phyloP scores from a whole-genome alignment of 92 coral and sea anemone genomes.

The Parazoanthus swiftii region DNA sequence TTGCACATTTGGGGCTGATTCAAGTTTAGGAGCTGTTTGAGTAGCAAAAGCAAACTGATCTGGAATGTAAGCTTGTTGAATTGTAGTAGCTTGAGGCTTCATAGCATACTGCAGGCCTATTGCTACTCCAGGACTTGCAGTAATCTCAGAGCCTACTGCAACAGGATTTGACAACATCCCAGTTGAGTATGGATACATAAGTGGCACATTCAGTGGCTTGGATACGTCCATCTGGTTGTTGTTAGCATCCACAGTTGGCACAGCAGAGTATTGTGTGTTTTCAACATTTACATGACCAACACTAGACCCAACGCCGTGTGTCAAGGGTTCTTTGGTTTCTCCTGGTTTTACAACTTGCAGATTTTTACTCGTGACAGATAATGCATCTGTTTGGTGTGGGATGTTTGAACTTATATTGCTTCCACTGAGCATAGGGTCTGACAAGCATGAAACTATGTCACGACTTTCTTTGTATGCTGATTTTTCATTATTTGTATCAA shows the following conservation, averaged over 20 bases:
- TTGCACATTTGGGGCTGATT: neutral
- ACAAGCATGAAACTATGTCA: neutral
- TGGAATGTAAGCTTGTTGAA: neutral
- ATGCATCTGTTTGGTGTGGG: neutral
- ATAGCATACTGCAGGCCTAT: neutral
- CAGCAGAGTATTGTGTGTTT: neutral
- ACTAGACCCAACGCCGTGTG: neutral
- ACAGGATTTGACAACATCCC: conserved; percentile 11
- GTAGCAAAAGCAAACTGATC: neutral
- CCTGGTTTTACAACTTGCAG: neutral
- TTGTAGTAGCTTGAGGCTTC: neutral
- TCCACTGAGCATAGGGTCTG: neutral
- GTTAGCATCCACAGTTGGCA: conserved; percentile 20
- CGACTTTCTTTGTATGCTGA: neutral
- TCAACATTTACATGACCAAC: neutral
- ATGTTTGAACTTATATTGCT: neutral
- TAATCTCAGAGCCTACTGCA: conserved; percentile 9
- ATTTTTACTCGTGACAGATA: neutral
- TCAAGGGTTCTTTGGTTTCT: neutral
- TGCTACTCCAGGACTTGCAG: conserved; percentile 2
- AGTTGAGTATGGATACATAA: conserved; percentile 42
- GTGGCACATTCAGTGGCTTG: neutral
- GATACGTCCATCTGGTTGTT: conserved; percentile 13
- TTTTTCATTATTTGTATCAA: neutral
- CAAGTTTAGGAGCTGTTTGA: neutral